Evolutionary conservation across 1,140 invertebrate species (phyloP).

Genomic region (Drosophila obscura): DNA sequence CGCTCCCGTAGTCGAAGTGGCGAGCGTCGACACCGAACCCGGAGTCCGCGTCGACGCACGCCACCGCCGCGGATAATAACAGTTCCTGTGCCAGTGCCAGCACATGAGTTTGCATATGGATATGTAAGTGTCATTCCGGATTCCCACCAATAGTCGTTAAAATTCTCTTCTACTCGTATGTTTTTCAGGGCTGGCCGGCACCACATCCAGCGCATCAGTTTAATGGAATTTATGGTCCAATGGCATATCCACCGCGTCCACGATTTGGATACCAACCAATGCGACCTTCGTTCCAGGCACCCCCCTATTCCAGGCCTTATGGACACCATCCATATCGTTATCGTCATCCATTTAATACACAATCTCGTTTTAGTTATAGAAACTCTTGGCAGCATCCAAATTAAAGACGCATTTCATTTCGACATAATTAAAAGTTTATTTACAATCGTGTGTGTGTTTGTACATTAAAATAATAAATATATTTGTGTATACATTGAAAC

Average conservation of each 20-base stretch:
- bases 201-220: constrained; percentile 17
- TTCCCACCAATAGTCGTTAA: not conserved
- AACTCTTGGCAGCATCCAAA: constrained; percentile 34
- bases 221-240: constrained; percentile 33
- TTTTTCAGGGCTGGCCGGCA: constrained; percentile 40
- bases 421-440: constrained; percentile 77
- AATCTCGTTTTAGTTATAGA: constrained; percentile 35
- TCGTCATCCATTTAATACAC: constrained; percentile 13
- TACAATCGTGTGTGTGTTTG: constrained; percentile 72
- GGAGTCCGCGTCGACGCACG: constrained; percentile 29
- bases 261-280: constrained; percentile 22
- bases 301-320: not conserved
- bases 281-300: constrained; percentile 12
- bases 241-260: constrained; percentile 21
- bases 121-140: constrained; percentile 39
- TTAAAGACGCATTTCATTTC: constrained; percentile 28
- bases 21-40: constrained; percentile 11
- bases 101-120: constrained; percentile 42
- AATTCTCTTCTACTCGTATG: not conserved
- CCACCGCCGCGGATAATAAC: constrained; percentile 56
- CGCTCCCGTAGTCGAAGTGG: constrained; percentile 35
- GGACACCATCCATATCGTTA: constrained; percentile 8
- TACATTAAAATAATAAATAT: constrained; percentile 77
- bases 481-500: constrained; percentile 55
- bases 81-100: constrained; percentile 62